A percentile compares a stretch with the other conserved stretches of the same genome.
Evolutionary conservation across 2,797 vertebrate genomes (phyloP).

Genomic region (Cyclura pinguis): DNA sequence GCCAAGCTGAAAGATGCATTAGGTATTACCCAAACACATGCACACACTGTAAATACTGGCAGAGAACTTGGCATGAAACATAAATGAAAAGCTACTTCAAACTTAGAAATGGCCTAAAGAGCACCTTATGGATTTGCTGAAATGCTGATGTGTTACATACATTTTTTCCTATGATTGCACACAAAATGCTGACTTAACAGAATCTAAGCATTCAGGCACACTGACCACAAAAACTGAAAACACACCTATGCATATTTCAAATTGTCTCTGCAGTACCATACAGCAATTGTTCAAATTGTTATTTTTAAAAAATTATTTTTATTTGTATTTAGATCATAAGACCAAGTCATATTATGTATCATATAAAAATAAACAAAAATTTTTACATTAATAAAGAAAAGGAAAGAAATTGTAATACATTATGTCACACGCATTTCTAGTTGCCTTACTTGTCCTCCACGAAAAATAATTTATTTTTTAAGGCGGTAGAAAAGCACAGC

Average conservation of each 20-base stretch:
- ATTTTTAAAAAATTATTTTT: too few relatives aligned
- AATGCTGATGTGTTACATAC: not conserved
- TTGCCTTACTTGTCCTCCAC: too few relatives aligned
- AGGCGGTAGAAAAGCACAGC: not conserved
- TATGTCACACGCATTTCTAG: too few relatives aligned
- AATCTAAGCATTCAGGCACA: not conserved
- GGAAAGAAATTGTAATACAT: too few relatives aligned
- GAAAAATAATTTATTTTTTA: not conserved
- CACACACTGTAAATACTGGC: not conserved
- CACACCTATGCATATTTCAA: not conserved
- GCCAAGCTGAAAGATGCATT: not conserved
- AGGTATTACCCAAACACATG: not conserved
- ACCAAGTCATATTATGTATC: too few relatives aligned
- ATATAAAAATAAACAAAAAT: too few relatives aligned
- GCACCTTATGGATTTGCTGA: not conserved
- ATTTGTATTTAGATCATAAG: too few relatives aligned
- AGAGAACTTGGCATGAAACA: constrained; percentile 36
- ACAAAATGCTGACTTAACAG: not conserved
- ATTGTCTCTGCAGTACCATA: not conserved
- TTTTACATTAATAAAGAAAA: too few relatives aligned
- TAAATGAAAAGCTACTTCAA: constrained; percentile 30
- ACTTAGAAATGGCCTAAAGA: not conserved
- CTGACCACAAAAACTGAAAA: not conserved
- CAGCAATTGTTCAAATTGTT: accelerated
- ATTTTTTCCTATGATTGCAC: not conserved